These are phyloP conservation scores for Tinea semifulvella DNA, from an alignment of 2,888 invertebrate species.

Conservation along the genomic window DNA sequence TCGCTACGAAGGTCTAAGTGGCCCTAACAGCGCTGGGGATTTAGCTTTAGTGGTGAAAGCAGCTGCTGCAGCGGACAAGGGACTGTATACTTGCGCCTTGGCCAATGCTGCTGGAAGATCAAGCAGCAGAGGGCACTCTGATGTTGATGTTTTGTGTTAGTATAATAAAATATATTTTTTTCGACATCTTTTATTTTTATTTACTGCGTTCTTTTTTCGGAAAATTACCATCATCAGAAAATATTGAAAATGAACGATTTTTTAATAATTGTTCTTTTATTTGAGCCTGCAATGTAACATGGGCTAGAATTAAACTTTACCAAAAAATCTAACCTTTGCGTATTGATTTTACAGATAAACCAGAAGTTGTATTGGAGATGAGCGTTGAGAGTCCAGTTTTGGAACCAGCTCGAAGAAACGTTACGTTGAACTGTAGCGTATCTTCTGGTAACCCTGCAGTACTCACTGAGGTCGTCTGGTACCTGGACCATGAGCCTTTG, in stretches of 20 bases:
- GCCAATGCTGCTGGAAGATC: conserved; percentile 82
- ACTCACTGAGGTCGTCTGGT: conserved; percentile 85
- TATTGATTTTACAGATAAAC: conserved; percentile 78
- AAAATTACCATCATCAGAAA: no score
- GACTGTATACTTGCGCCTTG: conserved; percentile 84
- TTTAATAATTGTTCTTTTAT: no score
- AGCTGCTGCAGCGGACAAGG: conserved; percentile 67
- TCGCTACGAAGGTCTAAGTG: conserved; percentile 78
- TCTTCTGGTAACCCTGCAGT: conserved; percentile 80
- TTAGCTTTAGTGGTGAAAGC: conserved; percentile 81
- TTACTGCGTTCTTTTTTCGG: no score
- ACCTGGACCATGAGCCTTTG: conserved; percentile 80
- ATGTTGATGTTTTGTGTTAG: conserved; percentile 87
- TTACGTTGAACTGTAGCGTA: conserved; percentile 84
- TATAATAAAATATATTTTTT: conserved; percentile 24
- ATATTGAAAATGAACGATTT: no score
- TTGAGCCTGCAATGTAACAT: no score
- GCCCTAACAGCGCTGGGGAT: conserved; percentile 61
- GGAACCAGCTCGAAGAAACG: conserved; percentile 81
- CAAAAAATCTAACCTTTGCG: no score
- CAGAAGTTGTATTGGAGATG: conserved; percentile 80
- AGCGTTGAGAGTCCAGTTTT: conserved; percentile 79
- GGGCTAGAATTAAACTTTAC: no score
- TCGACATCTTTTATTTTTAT: neutral
- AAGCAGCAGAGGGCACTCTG: conserved; percentile 75